Evolutionary conservation across 1,140 invertebrate genomes (phyloP), one percentile per base, ranked within the genome.

Genomic region (Drosophila mauritiana): DNA sequence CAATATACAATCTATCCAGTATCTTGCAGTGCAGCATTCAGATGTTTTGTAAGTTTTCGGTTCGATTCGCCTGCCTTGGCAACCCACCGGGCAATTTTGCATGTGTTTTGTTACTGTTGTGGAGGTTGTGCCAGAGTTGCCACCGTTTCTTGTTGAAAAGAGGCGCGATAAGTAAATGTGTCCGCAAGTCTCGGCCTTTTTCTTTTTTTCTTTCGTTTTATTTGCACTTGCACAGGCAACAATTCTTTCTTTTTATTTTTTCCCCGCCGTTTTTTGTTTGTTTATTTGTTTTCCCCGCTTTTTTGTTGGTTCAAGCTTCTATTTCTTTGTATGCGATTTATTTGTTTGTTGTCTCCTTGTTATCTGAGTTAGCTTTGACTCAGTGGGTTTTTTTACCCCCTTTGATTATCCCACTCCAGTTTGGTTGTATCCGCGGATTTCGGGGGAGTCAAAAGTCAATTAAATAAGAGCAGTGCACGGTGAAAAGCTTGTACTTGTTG

Each of bases 131-230:
- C 56, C 75, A 82, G 80, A 65, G 75, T 86, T 88, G 75, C 83
- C 70, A 82, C 79, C 64, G 83, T 82, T 86, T 78, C 63, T 65
- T 75, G 73, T 81, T 88, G 73, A 76, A 85, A 88, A 89, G 84
- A 89, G 84, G 84, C 85, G 84, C 84, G 84, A 89, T 89, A 89
- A 89, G 84, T 89, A 89, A 89, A 89, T 89, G 84, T 89, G 84
- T 89, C 84, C 73, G 73, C 85, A 75, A 82, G 83, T 80, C 67
- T 25, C 12, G n/a, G 36, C 12, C 64, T n/a, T 54, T 70, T 55
- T 70, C 36, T 13, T 56, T 49, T 68, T 70, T 56, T 49, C 36
- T 36, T 34, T 57, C 51, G 27, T 80, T 90, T 90, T 90, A 91
- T 90, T 90, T 90, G 88, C 88, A 90, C 82, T 90, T 91, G 88